A percentile compares a stretch with the other conserved stretches of the same genome.
Evolutionary conservation across 2,888 invertebrate species (phyloP).

Genomic region (Platycheirus rosarum): DNA sequence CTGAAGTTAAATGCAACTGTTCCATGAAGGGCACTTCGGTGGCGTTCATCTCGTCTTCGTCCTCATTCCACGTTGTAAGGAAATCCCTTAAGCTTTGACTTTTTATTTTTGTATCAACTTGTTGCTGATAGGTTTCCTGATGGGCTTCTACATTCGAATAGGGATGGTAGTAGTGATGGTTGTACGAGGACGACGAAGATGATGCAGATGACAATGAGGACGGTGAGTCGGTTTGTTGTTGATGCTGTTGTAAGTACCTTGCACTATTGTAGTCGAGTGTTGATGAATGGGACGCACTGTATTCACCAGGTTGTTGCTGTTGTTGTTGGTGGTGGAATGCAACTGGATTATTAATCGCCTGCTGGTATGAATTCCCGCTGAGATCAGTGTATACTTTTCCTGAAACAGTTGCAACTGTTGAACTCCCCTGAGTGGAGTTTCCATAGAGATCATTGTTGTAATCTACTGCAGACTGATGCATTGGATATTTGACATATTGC

Average conservation of each 20-base stretch:
- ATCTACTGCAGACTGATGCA: conserved; percentile 43
- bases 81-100: conserved; percentile 81
- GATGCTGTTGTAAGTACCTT: conserved; percentile 67
- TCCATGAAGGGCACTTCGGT: conserved; percentile 54
- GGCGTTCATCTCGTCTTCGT: conserved; percentile 79
- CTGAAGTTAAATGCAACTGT: conserved; percentile 51
- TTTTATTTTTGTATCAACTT: conserved; percentile 74
- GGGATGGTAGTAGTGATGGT: conserved; percentile 59
- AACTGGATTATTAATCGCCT: conserved; percentile 35
- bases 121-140: conserved; percentile 48
- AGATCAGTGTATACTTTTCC: conserved; percentile 71
- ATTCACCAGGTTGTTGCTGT: conserved; percentile 32
- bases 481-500: conserved; percentile 64
- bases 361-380: conserved; percentile 59
- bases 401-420: conserved; percentile 24
- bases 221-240: conserved; percentile 50
- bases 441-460: conserved; percentile 64
- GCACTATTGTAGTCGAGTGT: conserved; percentile 44
- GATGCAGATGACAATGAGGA: conserved; percentile 47
- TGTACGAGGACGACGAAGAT: conserved; percentile 44
- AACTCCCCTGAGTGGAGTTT: conserved; percentile 47
- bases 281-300: conserved; percentile 28
- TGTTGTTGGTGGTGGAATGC: conserved; percentile 38
- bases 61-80: conserved; percentile 82
- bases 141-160: conserved; percentile 40